Base-by-base conservation (phyloP, 2,797 vertebrate species). In the Paramormyrops hopkinsi region DNA sequence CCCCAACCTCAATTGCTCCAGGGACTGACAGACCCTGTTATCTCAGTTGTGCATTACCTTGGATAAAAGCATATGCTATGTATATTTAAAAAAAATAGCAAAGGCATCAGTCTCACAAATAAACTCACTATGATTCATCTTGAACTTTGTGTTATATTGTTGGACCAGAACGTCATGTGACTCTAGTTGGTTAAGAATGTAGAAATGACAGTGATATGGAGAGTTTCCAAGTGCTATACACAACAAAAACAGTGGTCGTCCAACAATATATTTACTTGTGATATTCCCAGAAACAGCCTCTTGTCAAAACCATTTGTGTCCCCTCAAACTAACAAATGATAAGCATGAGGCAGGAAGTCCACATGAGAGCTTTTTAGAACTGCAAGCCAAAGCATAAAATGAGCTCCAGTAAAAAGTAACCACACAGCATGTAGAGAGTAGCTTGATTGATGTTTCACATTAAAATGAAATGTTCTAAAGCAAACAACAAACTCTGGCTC, bases 401-500 rank as follows among this genome's bases (percentile, higher is more conserved):
- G 93, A 94, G 94, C 69, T 79, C 89, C 91, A 90, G 88, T 83
- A 94, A 95, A 73, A 94, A 92, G 92, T 93, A 92, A 90, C 89
- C 92, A 59, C 11, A 91, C 89, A 90, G 92, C 89, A 92, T 82
- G 87, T 89, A 89, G 91, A 91, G 91, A 92, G 91, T 89, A 2
- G 89, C 89, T 88, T 95, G 94, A 95, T 94, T 94, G 93, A 96
- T 96, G 94, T 88, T 46, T 86, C 92, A 65, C 92, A 93, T 95
- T 94, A 94, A 69, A 87, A 90, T 83, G 69, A 46, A 90, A 84
- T 86, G 88, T 29, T 12, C 90, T 89, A 65, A 51, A 91, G 90
- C 92, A 93, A 93, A 94, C 92, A 93, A 92, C 92, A 90, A 92
- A 91, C 86, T 41, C 33, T 91, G 88, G 91, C 90, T 88, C 89